Conservation (phyloP, 1,140 invertebrate genomes). For the Tetragonula clypearis region DNA sequence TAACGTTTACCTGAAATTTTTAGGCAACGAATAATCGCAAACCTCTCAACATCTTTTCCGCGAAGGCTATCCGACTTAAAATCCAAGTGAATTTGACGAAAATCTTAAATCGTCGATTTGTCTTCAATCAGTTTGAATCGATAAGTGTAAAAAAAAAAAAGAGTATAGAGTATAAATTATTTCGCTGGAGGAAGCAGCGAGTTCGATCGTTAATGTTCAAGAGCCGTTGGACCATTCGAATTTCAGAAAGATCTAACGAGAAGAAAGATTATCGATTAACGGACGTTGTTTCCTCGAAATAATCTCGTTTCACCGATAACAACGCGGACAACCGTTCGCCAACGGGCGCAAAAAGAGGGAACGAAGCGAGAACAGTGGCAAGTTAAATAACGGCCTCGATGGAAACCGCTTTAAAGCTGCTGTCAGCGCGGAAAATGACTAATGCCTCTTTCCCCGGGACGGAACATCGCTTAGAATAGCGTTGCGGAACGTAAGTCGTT, state of each 20-base stretch:
- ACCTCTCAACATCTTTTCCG: too few species aligned
- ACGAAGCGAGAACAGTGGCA: constrained; percentile 44
- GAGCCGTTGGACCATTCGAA: not conserved
- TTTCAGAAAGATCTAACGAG: not conserved
- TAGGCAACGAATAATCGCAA: too few species aligned
- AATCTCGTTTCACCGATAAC: not conserved
- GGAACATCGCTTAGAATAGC: constrained; percentile 64
- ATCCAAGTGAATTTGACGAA: too few species aligned
- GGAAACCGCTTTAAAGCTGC: constrained; percentile 64
- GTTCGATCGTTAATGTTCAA: too few species aligned
- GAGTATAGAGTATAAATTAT: not conserved
- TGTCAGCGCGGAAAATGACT: constrained; percentile 67
- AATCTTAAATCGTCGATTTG: too few species aligned
- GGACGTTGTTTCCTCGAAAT: not conserved
- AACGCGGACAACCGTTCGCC: constrained; percentile 23
- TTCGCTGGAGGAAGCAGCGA: too few species aligned
- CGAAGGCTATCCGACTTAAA: too few species aligned
- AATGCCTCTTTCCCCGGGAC: constrained; percentile 59
- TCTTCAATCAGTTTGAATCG: too few species aligned
- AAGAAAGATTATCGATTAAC: not conserved
- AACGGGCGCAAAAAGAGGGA: constrained; percentile 22
- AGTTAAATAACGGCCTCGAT: constrained; percentile 60
- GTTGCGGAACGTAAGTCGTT: constrained; percentile 52
- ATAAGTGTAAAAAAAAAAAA: not conserved
- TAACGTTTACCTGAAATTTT: too few species aligned